Evolutionary conservation across 2,797 vertebrate genomes (phyloP), one percentile per base, ranked within the genome.

Genomic region (Thalassophryne amazonica): DNA sequence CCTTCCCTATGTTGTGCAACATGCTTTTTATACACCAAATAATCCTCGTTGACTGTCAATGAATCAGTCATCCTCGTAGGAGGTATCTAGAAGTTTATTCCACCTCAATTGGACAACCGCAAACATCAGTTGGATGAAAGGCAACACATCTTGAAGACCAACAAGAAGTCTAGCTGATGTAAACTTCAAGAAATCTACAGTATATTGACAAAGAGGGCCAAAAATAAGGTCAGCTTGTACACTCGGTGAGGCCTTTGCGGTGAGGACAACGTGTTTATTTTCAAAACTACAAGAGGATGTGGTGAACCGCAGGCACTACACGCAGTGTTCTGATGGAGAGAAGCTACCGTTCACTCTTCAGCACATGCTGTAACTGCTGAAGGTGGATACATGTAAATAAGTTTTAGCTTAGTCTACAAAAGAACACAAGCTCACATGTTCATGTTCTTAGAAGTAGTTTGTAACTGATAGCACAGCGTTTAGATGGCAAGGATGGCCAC

Each of bases 201-300:
- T n/a, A n/a, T n/a, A n/a, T n/a, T n/a, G 68, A 78, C 69, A 61
- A 8, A 0, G 5, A 34, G 27, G 8, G 34, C 58, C 49, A 39
- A 50, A 42, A 79, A 83, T 53, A 73, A 82, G 82, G 82, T 81
- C 81, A 75, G 49, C 31, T 51, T 70, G 81, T 81, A 24, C 75
- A 24, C 59, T 54, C 51, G 16, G 36, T 45, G 78, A 75, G 66
- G 69, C 74, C 73, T 50, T 17, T 64, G 78, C 20, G 77, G 81
- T 68, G 70, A 86, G 74, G 81, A 88, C 82, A 82, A 78, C 22
- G 65, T 88, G 82, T 89, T 88, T 86, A 85, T 80, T 85, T 86
- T 80, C 76, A 76, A 75, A 84, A 86, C 78, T 78, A 86, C 84
- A 81, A 81, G 76, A 84, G 85, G 87, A 86, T 73, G 87, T 83